Percentiles rank a stretch among this genome's conserved stretches.
phyloP scores from a whole-genome alignment of 2,113 vertebrate species.

The Girardinichthys multiradiatus region DNA sequence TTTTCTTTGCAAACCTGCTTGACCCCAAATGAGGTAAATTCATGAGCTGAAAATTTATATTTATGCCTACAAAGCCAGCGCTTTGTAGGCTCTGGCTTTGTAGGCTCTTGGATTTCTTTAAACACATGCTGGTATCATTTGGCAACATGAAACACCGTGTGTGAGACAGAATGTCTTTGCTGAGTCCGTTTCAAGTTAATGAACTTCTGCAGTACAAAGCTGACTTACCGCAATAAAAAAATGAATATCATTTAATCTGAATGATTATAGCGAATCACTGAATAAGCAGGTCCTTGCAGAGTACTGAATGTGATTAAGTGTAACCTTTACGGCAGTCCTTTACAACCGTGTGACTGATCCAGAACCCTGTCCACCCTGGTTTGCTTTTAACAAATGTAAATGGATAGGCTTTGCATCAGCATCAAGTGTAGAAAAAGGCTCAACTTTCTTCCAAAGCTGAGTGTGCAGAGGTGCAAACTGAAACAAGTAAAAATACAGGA shows the following conservation, averaged over 20 bases:
- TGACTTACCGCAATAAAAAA: conserved; percentile 18
- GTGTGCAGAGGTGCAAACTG: conserved; percentile 12
- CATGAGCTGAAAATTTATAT: neutral
- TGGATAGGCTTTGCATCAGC: conserved; percentile 22
- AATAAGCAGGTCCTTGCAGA: conserved; percentile 42
- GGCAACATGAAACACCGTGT: neutral
- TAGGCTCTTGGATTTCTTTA: too few species aligned
- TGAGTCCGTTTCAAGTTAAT: conserved; percentile 22
- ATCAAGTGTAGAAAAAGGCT: neutral
- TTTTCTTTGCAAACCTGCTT: conserved; percentile 12
- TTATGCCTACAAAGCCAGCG: neutral
- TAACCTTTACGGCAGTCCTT: conserved; percentile 29
- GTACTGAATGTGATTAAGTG: conserved; percentile 36
- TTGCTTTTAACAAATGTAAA: conserved; percentile 18
- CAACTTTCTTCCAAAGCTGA: conserved; percentile 14
- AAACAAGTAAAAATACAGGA: conserved; percentile 10
- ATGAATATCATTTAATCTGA: conserved; percentile 23
- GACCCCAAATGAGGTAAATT: conserved; percentile 4
- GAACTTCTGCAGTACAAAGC: conserved; percentile 4
- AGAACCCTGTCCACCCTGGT: conserved; percentile 18
- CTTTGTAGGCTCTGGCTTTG: too few species aligned
- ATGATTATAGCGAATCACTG: conserved; percentile 35
- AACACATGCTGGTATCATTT: neutral
- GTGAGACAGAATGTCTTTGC: neutral
- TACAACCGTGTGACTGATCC: conserved; percentile 22